Evolutionary conservation across 2,113 vertebrate species (phyloP), one percentile per base, ranked within the genome.

Genomic region (Sinosuthora webbiana): DNA sequence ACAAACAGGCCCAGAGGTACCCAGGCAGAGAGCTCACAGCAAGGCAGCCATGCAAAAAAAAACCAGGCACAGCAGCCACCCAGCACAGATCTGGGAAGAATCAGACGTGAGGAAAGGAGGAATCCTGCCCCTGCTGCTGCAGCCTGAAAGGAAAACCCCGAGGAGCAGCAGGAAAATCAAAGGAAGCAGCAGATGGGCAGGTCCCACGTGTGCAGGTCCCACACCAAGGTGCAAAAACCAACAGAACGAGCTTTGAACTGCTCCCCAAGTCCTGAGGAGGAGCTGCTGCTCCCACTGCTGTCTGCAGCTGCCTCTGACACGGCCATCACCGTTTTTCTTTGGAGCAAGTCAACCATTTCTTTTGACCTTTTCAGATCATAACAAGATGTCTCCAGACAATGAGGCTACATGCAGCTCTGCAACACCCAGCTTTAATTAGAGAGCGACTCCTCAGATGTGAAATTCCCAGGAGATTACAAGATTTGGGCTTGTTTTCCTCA

Each of bases 291-390:
- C 45, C 44, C 39, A 15, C 39, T n/a, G 57, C 69, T 91, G 71
- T 17, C 68, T 63, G 49, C 18, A 35, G 21, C 27, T 39, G 80
- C 90, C 85, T 79, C 33, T 27, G 88, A 50, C 56, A 44, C 77
- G 64, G 84, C 91, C 76, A 87, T 23, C 83, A 68, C 50, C 30
- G 10, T 39, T 55, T 86, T 47, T 59, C 80, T 92, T 71, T 71
- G 86, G 83, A 97, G 91, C 60, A 90, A 89, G 56, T 84, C 80
- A 83, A 86, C 15, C 91, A 74, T 74, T 74, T 31, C 45, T 89
- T 81, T 33, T 87, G 83, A 92, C 80, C 93, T 88, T 96, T 93
- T 59, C 73, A 77, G 86, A 89, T 71, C 91, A 83, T 87, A 94
- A 81, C 89, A 89, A 95, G 91, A 80, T 16, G 60, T 87, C 77